Conservation (phyloP, 2,888 invertebrate species). For the Ectobius pallidus region DNA sequence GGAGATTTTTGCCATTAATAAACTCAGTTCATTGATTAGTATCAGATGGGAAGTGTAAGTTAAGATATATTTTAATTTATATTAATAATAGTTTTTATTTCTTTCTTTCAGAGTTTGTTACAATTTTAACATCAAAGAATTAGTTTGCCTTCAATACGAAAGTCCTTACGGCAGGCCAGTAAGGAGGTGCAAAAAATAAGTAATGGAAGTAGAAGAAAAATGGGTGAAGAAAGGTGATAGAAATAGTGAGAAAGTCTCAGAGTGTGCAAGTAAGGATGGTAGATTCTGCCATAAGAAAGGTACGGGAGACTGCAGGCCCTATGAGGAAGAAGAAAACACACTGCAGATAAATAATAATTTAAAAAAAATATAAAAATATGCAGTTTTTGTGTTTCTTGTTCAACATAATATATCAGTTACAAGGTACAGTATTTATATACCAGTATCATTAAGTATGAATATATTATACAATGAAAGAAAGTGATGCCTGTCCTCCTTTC, state of each 20-base stretch:
- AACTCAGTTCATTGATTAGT: no score
- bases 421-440: background rate
- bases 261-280: background rate
- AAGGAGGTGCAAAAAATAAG: no score
- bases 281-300: background rate
- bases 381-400: slow-evolving; percentile 10
- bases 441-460: background rate
- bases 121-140: slow-evolving; percentile 84
- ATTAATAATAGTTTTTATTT: no score
- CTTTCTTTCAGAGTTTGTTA: slow-evolving; percentile 75
- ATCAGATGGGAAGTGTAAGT: no score
- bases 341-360: background rate
- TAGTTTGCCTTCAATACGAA: slow-evolving; percentile 57
- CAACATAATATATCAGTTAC: background rate
- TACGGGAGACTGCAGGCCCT: background rate
- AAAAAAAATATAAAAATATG: background rate
- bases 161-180: background rate
- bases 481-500: background rate
- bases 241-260: background rate
- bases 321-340: background rate
- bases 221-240: background rate
- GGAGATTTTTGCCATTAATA: no score
- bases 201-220: background rate
- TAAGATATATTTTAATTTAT: no score
- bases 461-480: background rate